Evolutionary conservation across 92 coral and sea anemone genomes (phyloP), one percentile per base, ranked within the genome.

Genomic region (Palythoa grandiflora): DNA sequence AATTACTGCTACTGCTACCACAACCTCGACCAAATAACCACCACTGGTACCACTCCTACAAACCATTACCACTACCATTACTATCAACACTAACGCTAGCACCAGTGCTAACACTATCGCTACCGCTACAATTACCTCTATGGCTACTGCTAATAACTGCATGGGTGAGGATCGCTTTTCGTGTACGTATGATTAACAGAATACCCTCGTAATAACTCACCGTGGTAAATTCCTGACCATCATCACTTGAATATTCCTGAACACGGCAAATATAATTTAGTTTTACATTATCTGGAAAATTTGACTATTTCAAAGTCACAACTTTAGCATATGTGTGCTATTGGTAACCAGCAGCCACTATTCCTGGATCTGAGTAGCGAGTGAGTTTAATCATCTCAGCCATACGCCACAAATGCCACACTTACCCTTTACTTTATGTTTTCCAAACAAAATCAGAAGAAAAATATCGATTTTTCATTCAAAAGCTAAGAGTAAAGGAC

Each of bases 171-270:
- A 20, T 5, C 35, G 71, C 8, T 5, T 65, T 17, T 35, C 6
- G 2, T 16, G 12, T 4, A 65, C 9, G 14, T 12, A 57, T 14
- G 3, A 3, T 6, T 57, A 17, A 9, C 63, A 12, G 14, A 71
- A 1, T 11, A 0, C 61, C 17, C 61, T 38, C n/a, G 36, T 14
- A 10, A 16, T 20, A 53, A 75, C 80, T 75, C 39, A 75, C 80
- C 80, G 61, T 48, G 61, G 80, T 48, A 12, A 75, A 75, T 16
- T 75, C 54, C 28, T 75, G 60, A 19, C 80, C 61, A 19, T 75
- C 80, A 16, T 75, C 80, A 50, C 80, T 75, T 19, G 80, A 75
- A 50, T 75, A 75, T 21, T n/a, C 60, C 80, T 75, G 21, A 21
- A 21, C 38, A 48, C 12, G 50, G 3, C 1, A 9, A 17, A 15